These are phyloP conservation scores for Myanophis thanlyinensis DNA, from an alignment of 2,113 vertebrate species.

Conservation along the genomic window DNA sequence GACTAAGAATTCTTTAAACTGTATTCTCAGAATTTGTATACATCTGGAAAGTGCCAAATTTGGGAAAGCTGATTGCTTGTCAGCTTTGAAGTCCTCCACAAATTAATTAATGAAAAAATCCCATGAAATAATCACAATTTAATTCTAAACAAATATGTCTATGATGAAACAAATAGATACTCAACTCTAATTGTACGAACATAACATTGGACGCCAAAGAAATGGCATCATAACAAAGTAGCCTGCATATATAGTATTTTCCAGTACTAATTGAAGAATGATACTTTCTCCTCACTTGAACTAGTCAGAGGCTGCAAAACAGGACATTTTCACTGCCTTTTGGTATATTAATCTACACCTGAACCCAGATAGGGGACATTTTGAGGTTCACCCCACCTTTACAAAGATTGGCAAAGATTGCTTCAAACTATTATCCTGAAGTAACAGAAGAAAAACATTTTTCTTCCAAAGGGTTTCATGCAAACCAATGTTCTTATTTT, in stretches of 20 bases:
- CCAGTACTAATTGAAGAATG: neutral
- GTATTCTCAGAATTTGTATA: neutral
- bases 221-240: neutral
- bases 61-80: neutral
- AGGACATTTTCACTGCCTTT: neutral
- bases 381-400: neutral
- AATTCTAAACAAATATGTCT: neutral
- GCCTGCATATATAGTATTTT: neutral
- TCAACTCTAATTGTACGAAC: neutral
- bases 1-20: neutral
- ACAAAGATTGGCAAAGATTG: neutral
- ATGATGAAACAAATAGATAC: neutral
- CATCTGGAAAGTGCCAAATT: neutral
- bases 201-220: neutral
- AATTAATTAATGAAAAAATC: neutral
- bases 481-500: neutral
- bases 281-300: neutral
- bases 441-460: neutral
- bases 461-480: neutral
- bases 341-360: neutral
- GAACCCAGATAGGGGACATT: neutral
- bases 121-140: neutral
- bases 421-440: neutral
- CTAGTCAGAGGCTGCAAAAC: neutral
- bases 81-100: neutral